Percentiles rank a stretch among this genome's conserved stretches.
phyloP scores from a whole-genome alignment of 2,888 invertebrate genomes.

The Dysmachus trigonus region DNA sequence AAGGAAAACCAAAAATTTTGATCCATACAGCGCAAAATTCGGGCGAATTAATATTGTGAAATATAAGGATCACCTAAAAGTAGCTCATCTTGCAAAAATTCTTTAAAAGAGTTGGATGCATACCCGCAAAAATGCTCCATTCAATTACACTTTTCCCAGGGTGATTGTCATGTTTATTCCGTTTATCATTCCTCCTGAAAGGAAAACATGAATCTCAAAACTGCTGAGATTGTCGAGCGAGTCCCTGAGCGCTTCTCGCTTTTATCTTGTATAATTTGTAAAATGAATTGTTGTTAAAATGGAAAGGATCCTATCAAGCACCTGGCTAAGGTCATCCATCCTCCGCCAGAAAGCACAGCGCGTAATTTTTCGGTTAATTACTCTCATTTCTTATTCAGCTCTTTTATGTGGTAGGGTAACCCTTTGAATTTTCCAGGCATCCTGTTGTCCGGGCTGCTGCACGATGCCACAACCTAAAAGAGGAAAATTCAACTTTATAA shows the following conservation, averaged over 20 bases:
- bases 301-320: background rate
- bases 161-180: background rate
- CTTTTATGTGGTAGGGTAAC: background rate
- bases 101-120: background rate
- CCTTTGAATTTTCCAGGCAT: background rate
- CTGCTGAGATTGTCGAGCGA: background rate
- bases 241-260: background rate
- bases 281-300: background rate
- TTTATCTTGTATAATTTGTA: background rate
- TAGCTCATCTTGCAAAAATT: background rate
- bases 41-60: too few relatives aligned
- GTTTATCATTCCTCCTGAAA: background rate
- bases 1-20: background rate
- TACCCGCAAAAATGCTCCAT: background rate
- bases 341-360: background rate
- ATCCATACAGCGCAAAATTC: background rate
- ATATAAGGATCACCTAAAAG: background rate
- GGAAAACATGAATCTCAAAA: background rate
- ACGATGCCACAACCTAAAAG: background rate
- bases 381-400: background rate
- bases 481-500: background rate
- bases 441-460: background rate
- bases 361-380: background rate
- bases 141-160: background rate
- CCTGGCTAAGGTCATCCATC: background rate